A percentile compares a stretch with the other conserved stretches of the same genome.
Conservation (phyloP, 2,113 vertebrate genomes). For the Amphiprion percula region DNA sequence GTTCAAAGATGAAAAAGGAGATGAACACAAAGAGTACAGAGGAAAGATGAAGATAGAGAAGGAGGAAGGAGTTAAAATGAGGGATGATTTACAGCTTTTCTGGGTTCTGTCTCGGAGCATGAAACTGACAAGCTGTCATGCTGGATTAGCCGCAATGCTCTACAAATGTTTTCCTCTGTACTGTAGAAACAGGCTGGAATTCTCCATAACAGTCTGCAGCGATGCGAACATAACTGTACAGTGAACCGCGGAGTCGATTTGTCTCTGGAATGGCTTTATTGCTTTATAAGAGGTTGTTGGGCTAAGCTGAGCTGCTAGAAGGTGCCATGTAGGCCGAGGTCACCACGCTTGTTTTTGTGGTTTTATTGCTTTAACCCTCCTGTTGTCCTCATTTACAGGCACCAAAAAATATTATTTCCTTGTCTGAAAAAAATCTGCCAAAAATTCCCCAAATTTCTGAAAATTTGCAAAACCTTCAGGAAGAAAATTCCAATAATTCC, state of each 20-base stretch:
- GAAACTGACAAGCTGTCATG: constrained; percentile 79
- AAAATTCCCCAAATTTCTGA: too few relatives aligned
- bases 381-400: too few relatives aligned
- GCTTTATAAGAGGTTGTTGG: constrained; percentile 44
- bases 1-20: constrained; percentile 64
- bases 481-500: too few relatives aligned
- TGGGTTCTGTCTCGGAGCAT: constrained; percentile 75
- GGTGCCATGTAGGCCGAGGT: constrained; percentile 31
- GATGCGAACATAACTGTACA: constrained; percentile 25
- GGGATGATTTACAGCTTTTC: constrained; percentile 74
- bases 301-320: constrained; percentile 41
- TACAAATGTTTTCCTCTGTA: constrained; percentile 74
- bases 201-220: constrained; percentile 57
- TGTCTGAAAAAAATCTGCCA: too few relatives aligned
- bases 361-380: background rate
- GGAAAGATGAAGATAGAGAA: constrained; percentile 2
- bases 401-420: too few relatives aligned
- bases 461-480: too few relatives aligned
- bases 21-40: constrained; percentile 32
- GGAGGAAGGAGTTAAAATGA: constrained; percentile 49
- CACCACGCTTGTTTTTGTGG: background rate
- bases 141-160: constrained; percentile 72
- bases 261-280: constrained; percentile 55
- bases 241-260: constrained; percentile 53
- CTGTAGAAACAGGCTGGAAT: constrained; percentile 59